Percentiles rank a stretch among this genome's conserved stretches.
These are phyloP conservation scores for Theodoxus fluviatilis DNA, from an alignment of 2,888 invertebrate genomes.

Conservation along the genomic window DNA sequence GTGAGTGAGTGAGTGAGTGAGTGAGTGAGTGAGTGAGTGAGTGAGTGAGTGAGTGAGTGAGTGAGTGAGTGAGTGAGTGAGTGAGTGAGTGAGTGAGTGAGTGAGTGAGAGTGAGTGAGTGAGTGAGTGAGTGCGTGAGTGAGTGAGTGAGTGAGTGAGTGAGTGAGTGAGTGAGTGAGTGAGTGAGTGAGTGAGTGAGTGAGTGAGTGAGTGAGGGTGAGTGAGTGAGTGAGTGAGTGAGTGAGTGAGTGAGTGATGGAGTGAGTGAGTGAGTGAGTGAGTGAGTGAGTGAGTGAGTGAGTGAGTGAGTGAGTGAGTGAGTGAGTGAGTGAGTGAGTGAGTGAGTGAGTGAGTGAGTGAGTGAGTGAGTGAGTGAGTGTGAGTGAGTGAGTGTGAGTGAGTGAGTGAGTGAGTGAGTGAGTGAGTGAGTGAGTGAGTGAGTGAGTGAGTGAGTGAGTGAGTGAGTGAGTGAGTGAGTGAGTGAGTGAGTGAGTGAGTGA, in stretches of 20 bases:
- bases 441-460: too few relatives aligned
- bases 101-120: background rate
- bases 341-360: background rate
- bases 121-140: background rate
- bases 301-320: background rate
- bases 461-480: too few relatives aligned
- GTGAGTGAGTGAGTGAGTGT: background rate
- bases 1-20: too few relatives aligned
- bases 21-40: too few relatives aligned
- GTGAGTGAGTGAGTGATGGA: background rate
- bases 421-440: too few relatives aligned
- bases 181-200: background rate
- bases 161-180: conserved; percentile 6
- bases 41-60: too few relatives aligned
- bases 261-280: background rate
- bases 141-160: conserved; percentile 4
- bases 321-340: background rate
- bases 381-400: background rate
- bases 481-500: too few relatives aligned
- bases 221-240: background rate
- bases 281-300: conserved; percentile 34
- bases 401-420: too few relatives aligned
- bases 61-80: too few relatives aligned
- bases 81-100: background rate
- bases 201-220: background rate